Conservation (phyloP, 2,888 invertebrate genomes). For the Standfussiana lucernea region DNA sequence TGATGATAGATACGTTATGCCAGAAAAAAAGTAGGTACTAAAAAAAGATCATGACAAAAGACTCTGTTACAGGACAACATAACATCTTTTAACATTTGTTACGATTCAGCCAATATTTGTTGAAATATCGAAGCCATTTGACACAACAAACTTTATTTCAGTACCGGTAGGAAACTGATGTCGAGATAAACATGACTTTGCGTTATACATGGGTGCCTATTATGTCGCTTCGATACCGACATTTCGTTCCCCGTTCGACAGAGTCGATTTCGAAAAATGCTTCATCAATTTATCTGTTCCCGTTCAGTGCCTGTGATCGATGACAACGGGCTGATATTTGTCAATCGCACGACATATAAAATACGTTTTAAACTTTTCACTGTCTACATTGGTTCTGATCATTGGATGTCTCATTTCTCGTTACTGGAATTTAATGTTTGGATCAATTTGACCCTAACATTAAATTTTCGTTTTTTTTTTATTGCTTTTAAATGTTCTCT, state of each 20-base stretch:
- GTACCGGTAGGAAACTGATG: constrained; percentile 66
- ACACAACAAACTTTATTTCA: constrained; percentile 62
- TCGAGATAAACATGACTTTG: constrained; percentile 72
- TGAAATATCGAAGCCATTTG: constrained; percentile 61
- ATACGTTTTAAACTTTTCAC: constrained; percentile 70
- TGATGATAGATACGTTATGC: background rate
- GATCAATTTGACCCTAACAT: no score
- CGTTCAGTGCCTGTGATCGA: constrained; percentile 81
- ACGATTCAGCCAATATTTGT: constrained; percentile 47
- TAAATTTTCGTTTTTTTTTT: no score
- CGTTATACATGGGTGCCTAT: constrained; percentile 69
- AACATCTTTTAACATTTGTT: constrained; percentile 43
- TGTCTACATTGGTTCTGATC: constrained; percentile 40
- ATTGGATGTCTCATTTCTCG: constrained; percentile 36
- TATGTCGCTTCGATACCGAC: constrained; percentile 70
- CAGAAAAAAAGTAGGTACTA: background rate
- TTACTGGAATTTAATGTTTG: constrained; percentile 23
- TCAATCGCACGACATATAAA: constrained; percentile 75
- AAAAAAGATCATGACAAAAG: constrained; percentile 20
- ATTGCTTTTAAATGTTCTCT: background rate
- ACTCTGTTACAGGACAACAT: constrained; percentile 5
- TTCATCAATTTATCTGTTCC: constrained; percentile 82
- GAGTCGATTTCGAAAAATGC: constrained; percentile 79
- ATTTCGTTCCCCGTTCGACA: constrained; percentile 65
- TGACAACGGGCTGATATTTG: constrained; percentile 80